phyloP scores from a whole-genome alignment of 2,797 vertebrate genomes.

The Aphelocoma californica region DNA sequence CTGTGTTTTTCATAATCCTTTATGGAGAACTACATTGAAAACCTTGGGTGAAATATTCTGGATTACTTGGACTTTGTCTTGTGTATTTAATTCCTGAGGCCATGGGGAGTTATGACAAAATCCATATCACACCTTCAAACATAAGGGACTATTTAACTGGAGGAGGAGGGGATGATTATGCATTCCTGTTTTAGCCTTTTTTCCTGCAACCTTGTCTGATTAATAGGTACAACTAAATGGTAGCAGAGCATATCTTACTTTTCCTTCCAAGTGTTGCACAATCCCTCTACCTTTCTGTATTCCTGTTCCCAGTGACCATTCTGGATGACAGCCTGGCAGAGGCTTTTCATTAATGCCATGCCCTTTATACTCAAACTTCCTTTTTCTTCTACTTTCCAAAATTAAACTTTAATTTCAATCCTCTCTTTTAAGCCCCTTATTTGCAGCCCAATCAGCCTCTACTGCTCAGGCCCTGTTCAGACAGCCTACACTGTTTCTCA shows the following conservation, averaged over 20 bases:
- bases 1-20: not conserved
- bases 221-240: not conserved
- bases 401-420: not conserved
- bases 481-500: not conserved
- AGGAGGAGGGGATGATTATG: too few species aligned
- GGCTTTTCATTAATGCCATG: not conserved
- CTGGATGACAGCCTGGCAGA: not conserved
- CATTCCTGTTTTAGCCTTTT: not conserved
- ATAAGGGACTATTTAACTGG: not conserved
- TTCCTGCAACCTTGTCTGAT: not conserved
- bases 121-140: not conserved
- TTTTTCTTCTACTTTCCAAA: not conserved
- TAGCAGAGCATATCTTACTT: not conserved
- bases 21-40: not conserved
- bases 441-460: not conserved
- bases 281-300: not conserved
- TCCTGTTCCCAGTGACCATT: not conserved
- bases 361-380: not conserved
- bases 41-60: not conserved
- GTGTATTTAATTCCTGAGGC: not conserved
- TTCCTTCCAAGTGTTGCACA: not conserved
- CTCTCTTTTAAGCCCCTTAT: not conserved
- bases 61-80: not conserved
- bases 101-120: not conserved
- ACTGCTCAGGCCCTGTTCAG: not conserved